Conservation (phyloP, 2,797 vertebrate species). For the Picus viridis region DNA sequence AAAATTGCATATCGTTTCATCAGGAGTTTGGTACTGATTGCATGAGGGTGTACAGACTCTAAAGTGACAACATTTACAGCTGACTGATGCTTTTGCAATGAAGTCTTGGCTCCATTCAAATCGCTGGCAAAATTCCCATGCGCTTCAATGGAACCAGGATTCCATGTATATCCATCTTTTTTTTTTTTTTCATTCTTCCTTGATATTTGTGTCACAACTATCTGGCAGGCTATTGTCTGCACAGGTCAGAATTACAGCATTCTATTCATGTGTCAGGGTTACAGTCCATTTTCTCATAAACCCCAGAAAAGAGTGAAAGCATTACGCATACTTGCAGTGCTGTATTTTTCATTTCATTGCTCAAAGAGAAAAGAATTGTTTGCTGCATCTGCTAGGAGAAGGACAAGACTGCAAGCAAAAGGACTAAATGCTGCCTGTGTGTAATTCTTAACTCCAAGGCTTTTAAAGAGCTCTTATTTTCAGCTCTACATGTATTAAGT, state of each 20-base stretch:
- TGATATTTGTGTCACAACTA: constrained; percentile 4
- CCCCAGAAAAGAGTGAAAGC: neutral
- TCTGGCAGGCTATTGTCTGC: constrained; percentile 21
- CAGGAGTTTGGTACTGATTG: neutral
- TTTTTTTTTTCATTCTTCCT: constrained; percentile 41
- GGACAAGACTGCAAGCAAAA: constrained; percentile 1
- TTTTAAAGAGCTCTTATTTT: constrained; percentile 57
- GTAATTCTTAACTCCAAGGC: neutral
- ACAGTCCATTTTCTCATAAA: neutral
- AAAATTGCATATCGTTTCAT: constrained; percentile 51
- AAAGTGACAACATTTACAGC: constrained; percentile 37
- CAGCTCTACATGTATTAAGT: constrained; percentile 12
- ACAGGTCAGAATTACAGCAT: constrained; percentile 27
- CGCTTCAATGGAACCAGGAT: neutral
- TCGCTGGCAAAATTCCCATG: constrained; percentile 46
- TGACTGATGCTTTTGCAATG: neutral
- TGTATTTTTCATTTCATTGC: neutral
- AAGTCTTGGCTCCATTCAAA: constrained; percentile 35
- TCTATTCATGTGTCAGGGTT: neutral
- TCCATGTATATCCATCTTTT: constrained; percentile 14
- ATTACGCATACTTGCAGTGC: neutral
- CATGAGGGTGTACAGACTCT: constrained; percentile 14
- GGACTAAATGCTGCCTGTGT: constrained; percentile 24
- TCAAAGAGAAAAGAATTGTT: constrained; percentile 1
- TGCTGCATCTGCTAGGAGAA: constrained; percentile 15